Evolutionary conservation across 2,113 vertebrate species (phyloP).

Genomic region (Alectura lathami): DNA sequence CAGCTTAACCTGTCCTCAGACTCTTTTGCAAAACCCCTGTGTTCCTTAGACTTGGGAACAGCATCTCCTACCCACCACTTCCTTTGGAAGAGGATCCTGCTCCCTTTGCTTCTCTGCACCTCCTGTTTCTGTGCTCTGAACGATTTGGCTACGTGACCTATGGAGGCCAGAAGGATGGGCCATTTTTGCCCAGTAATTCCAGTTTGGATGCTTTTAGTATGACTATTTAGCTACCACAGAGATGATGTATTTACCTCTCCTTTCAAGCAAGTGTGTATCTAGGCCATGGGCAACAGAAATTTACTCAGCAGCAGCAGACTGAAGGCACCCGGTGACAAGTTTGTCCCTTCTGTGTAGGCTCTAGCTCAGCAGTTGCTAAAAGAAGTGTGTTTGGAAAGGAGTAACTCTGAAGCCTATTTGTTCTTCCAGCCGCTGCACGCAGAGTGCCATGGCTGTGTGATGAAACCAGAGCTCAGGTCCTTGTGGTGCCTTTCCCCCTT

Average conservation of each 20-base stretch:
- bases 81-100: not conserved
- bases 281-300: not conserved
- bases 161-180: not conserved
- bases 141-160: not conserved
- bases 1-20: not conserved
- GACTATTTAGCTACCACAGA: not conserved
- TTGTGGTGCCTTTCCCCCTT: not conserved
- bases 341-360: not conserved
- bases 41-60: not conserved
- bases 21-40: not conserved
- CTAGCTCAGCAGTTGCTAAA: not conserved
- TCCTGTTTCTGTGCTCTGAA: fast-evolving
- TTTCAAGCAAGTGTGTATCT: not conserved
- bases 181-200: not conserved
- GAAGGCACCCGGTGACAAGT: not conserved
- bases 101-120: not conserved
- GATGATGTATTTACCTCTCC: not conserved
- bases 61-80: not conserved
- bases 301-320: not conserved
- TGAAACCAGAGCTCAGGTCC: not conserved
- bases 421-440: not conserved
- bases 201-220: not conserved
- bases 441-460: not conserved
- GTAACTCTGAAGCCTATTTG: not conserved
- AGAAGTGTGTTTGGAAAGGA: not conserved